Conservation (phyloP, 1,140 invertebrate species). For the Venturia canescens region DNA sequence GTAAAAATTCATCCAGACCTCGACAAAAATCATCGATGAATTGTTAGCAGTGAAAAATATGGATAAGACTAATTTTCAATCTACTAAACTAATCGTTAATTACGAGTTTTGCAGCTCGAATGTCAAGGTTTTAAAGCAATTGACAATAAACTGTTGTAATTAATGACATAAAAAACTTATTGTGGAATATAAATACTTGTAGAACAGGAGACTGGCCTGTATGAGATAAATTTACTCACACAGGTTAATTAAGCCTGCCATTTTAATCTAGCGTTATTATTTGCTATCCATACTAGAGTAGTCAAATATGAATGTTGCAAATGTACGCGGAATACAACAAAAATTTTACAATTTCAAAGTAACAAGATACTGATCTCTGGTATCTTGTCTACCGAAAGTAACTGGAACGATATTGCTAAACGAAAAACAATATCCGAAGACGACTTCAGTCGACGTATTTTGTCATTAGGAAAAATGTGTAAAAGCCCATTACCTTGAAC, state of each 20-base stretch:
- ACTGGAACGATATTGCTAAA: too few species aligned
- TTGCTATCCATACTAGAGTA: neutral
- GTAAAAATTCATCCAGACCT: too few species aligned
- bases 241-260: too few species aligned
- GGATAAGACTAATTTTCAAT: neutral
- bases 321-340: neutral
- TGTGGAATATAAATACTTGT: neutral
- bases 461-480: neutral
- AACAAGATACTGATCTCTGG: too few species aligned
- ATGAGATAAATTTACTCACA: neutral
- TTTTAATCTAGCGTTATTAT: neutral
- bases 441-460: neutral
- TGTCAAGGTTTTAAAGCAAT: too few species aligned
- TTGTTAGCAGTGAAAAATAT: neutral
- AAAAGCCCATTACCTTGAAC: slow-evolving; percentile 66
- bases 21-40: neutral
- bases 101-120: too few species aligned
- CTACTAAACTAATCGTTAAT: too few species aligned
- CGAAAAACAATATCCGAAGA: neutral
- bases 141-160: too few species aligned
- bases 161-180: neutral
- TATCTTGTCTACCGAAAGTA: too few species aligned
- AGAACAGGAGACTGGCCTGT: slow-evolving; percentile 6
- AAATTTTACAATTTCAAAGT: too few species aligned
- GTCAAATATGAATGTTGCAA: neutral